Evolutionary conservation across 2,113 vertebrate species (phyloP).

Genomic region (Oryzias javanicus): DNA sequence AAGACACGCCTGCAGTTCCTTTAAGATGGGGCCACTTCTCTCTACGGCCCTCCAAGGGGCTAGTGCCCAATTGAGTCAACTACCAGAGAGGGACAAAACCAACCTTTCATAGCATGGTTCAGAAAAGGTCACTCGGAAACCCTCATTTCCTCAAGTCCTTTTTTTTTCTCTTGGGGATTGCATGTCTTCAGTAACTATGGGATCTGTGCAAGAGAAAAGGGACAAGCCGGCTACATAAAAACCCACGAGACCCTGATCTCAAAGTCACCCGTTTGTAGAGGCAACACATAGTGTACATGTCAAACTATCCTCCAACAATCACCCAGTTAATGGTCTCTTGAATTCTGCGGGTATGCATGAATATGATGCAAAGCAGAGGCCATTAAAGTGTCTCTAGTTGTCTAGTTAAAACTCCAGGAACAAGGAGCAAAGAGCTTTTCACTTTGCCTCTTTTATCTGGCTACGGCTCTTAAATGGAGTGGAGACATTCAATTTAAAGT

Average conservation of each 20-base stretch:
- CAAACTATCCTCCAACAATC: constrained; percentile 7
- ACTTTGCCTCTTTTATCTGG: constrained; percentile 57
- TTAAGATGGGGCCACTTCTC: too few relatives aligned
- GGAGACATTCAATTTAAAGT: constrained; percentile 67
- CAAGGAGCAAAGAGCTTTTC: constrained; percentile 48
- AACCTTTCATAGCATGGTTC: constrained; percentile 7
- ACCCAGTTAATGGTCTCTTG: constrained; percentile 25
- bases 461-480: constrained; percentile 59
- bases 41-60: too few relatives aligned
- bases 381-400: constrained; percentile 45
- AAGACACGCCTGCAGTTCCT: too few relatives aligned
- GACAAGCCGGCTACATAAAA: not conserved
- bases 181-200: too few relatives aligned
- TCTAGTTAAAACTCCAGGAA: constrained; percentile 48
- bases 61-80: too few relatives aligned
- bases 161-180: constrained; percentile 6
- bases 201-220: too few relatives aligned
- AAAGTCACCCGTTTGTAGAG: constrained; percentile 21
- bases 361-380: constrained; percentile 45
- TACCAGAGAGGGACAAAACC: too few relatives aligned
- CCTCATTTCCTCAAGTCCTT: not conserved
- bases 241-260: constrained; percentile 14
- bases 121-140: constrained; percentile 11
- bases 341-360: constrained; percentile 32
- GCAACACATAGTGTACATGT: constrained; percentile 6